Evolutionary conservation across 1,140 invertebrate genomes (phyloP), one percentile per base, ranked within the genome.

Genomic region (Leptestheria dahalacensis): DNA sequence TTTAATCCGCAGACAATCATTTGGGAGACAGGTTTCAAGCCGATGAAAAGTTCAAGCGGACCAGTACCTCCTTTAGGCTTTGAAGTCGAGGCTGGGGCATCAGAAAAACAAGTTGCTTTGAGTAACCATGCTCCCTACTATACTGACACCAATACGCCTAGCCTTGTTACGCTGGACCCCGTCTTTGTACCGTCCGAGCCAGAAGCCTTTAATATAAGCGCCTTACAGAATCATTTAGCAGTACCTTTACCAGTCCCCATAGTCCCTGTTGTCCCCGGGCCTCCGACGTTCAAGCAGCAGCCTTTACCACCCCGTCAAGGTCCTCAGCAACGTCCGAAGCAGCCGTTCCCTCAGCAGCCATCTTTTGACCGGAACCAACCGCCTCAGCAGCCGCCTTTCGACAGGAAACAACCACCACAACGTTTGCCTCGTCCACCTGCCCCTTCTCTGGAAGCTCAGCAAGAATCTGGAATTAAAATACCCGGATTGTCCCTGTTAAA

Each of bases 31-130:
- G 61, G 61, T 21, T 62, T 62, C 23, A 57, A 58, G 29, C 61
- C 61, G 2, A 62, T 62, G 6, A 61, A 57, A 18, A 58, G 48
- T 3, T 23, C 48, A 10, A 50, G 57, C 33, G 61, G 61, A 21
- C 61, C 61, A 10, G 25, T 62, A 23, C 61, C 61, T 2, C 61
- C 61, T 9, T 48, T 62, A 6, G 61, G 61, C 6, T 62, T 62
- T 52, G 61, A 62, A 18, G 61, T 62, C 1, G 58, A 60, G 25
- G n/a, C 58, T 24, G 47, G 52, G 25, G 26, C 47, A 23, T n/a
- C 49, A 29, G 25, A 28, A 23, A 15, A 15, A 28, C 26, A 60
- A 52, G 23, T 28, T 0, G 25, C 41, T 28, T 12, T 18, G 15
- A 56, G 41, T 18, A 53, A 28, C 18, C 10, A 0, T 4, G 25